Conservation (phyloP, 2,797 vertebrate species). For the Limosa lapponica region DNA sequence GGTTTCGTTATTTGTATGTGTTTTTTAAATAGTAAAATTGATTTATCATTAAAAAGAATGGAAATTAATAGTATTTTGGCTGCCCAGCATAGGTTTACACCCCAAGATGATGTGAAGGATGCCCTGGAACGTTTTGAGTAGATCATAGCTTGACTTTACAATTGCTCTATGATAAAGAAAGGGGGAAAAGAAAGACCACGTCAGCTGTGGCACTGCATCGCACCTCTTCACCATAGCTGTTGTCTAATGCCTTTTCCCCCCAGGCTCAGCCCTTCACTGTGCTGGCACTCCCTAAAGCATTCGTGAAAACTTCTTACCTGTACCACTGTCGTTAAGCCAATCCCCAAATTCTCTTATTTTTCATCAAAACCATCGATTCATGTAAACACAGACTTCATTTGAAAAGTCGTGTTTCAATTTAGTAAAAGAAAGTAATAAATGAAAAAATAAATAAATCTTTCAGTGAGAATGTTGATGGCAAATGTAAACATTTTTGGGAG, state of each 20-base stretch:
- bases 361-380: neutral
- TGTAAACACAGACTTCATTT: neutral
- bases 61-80: neutral
- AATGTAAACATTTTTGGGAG: neutral
- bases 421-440: neutral
- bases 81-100: accelerated
- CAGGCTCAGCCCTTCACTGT: neutral
- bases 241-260: neutral
- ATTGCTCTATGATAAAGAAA: neutral
- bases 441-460: neutral
- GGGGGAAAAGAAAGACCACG: neutral
- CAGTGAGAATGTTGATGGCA: neutral
- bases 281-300: neutral
- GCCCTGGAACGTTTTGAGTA: neutral
- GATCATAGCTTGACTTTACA: neutral
- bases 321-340: neutral
- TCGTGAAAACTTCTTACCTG: accelerated
- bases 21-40: neutral
- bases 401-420: neutral
- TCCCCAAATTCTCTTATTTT: neutral
- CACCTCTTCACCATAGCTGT: neutral
- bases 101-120: neutral
- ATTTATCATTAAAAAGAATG: neutral
- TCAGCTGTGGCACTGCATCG: neutral
- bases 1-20: neutral